Evolutionary conservation across 1,140 invertebrate genomes (phyloP), one percentile per base, ranked within the genome.

Genomic region (Diorhabda carinulata): DNA sequence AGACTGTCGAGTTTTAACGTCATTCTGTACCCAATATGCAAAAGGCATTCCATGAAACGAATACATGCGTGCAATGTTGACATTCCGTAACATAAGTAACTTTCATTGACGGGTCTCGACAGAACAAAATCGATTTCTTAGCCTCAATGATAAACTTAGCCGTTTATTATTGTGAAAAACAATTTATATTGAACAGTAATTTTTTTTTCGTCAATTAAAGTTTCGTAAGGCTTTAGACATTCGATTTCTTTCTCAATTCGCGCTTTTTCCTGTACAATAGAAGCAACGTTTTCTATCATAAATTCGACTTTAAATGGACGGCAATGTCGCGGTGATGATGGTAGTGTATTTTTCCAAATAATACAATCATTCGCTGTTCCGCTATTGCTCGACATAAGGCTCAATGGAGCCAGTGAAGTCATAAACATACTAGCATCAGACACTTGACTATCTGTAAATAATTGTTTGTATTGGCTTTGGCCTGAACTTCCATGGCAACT

Each of bases 151-250:
- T 78, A 81, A 3, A 83, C 79, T 77, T 85, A 83, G 6, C 76
- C 80, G 69, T 84, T 81, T 9, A 84, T 74, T 79, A 83, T 82
- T 42, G 80, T 82, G 40, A 81, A 59, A 6, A 52, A 9, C 9
- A 52, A 2, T 5, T 6, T 52, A 52, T 52, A 9, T 52, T 52
- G 5, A 9, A 52, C 2, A 52, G 9, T 6, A 52, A 52, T 52
- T 52, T 52, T 5, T 5, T 52, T 52, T 52, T 52, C 47, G 9
- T 9, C 47, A 52, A 52, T 52, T 2, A 52, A 52, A 9, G 47
- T 6, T 52, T 5, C 5, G 5, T 6, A 6, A 6, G 5, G 47
- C 47, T 52, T 52, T 52, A 52, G 5, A 9, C 9, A 52, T 52
- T 52, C 47, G 5, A 52, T 52, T 52, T 52, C 45, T 52, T 52